phyloP scores from a whole-genome alignment of 2,797 vertebrate species.

The Nyctibius grandis region DNA sequence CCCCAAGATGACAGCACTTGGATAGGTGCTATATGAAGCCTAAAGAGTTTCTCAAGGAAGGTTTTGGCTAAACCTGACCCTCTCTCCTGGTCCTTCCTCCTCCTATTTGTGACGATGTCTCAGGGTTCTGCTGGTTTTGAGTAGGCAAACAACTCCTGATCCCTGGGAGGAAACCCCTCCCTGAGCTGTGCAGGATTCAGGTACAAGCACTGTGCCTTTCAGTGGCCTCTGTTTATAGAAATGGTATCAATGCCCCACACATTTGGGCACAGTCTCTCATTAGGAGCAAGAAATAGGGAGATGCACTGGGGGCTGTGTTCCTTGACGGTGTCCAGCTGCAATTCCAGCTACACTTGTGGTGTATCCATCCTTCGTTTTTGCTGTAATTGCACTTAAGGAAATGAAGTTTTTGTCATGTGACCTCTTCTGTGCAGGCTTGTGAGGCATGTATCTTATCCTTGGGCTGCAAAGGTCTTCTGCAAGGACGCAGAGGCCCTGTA shows the following conservation, averaged over 20 bases:
- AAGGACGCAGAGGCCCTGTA: background rate
- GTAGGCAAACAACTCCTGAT: background rate
- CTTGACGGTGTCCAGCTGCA: background rate
- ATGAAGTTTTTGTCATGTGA: background rate
- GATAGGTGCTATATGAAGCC: background rate
- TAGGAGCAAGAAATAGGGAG: background rate
- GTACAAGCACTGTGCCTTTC: accelerated
- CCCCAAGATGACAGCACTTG: background rate
- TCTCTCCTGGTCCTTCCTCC: background rate
- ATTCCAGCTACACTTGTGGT: background rate
- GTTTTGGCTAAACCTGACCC: background rate
- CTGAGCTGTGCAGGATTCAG: background rate
- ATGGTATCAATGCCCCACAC: accelerated
- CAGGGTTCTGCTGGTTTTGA: background rate
- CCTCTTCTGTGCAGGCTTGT: background rate
- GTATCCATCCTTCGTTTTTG: background rate
- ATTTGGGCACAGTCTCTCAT: background rate
- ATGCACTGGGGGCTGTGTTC: background rate
- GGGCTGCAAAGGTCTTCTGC: background rate
- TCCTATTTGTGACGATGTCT: background rate
- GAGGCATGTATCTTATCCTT: background rate
- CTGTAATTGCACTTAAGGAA: background rate
- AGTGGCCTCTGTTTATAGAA: background rate
- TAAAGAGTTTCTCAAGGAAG: background rate
- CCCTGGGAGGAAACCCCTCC: background rate